A percentile compares a stretch with the other conserved stretches of the same genome.
Evolutionary conservation across 2,113 vertebrate species (phyloP).

Genomic region (Ploceus nigricollis): DNA sequence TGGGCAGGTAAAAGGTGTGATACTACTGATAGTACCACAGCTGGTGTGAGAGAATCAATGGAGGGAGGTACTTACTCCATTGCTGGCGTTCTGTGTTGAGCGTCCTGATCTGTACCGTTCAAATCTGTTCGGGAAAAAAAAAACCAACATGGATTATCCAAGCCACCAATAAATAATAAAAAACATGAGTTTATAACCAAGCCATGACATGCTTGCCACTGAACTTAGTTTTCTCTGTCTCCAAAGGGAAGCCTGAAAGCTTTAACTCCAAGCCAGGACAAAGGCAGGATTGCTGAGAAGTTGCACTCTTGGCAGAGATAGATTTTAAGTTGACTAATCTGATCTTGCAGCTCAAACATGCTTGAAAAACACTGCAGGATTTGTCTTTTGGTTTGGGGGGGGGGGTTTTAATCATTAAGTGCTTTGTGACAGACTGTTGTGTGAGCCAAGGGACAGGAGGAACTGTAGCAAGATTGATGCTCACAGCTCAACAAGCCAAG

Average conservation of each 20-base stretch:
- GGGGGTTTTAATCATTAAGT: background rate
- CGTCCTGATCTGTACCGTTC: constrained; percentile 89
- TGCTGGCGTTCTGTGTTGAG: constrained; percentile 84
- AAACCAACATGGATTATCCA: background rate
- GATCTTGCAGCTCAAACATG: background rate
- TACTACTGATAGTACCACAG: fast-evolving
- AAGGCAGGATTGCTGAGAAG: background rate
- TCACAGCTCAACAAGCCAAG: background rate
- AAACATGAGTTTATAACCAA: background rate
- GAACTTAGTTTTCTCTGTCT: background rate
- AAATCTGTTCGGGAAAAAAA: constrained; percentile 75
- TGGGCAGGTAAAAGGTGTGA: background rate
- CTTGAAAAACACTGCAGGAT: background rate
- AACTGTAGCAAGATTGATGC: constrained; percentile 12
- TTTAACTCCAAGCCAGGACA: background rate
- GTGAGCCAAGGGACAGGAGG: background rate
- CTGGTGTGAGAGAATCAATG: fast-evolving
- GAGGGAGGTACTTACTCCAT: constrained; percentile 83
- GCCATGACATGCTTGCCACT: background rate
- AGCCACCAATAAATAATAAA: background rate
- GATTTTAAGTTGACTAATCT: background rate
- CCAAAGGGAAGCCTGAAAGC: background rate
- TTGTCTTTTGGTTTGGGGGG: background rate
- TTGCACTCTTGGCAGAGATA: background rate
- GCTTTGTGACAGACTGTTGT: background rate